Evolutionary conservation across 1,140 invertebrate genomes (phyloP).

Genomic region (Chironomus striatipennis): DNA sequence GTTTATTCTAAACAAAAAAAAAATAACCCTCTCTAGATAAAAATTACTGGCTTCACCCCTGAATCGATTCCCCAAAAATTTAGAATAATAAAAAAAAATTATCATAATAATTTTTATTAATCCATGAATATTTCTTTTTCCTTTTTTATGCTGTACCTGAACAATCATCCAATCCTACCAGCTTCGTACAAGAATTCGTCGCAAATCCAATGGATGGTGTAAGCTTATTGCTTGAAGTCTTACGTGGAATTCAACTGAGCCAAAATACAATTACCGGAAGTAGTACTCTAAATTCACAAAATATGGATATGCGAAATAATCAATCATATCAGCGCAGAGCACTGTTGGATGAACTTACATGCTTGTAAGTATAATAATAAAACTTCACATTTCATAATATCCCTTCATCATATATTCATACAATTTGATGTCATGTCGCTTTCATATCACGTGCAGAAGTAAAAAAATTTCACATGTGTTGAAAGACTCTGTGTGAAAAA

Average conservation of each 20-base stretch:
- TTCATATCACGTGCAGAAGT: too few relatives aligned
- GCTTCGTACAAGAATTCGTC: conserved; percentile 85
- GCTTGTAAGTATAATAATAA: conserved; percentile 47
- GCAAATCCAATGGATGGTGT: conserved; percentile 75
- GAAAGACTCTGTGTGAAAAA: too few relatives aligned
- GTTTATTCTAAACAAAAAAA: too few relatives aligned
- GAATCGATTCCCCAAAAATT: too few relatives aligned
- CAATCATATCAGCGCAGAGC: conserved; percentile 55
- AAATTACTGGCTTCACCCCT: too few relatives aligned
- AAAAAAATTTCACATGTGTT: too few relatives aligned
- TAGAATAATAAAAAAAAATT: too few relatives aligned
- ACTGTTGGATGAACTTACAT: conserved; percentile 78
- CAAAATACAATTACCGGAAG: conserved; percentile 45
- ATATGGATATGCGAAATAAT: conserved; percentile 41
- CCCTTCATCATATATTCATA: too few relatives aligned
- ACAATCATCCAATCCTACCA: background rate
- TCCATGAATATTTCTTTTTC: background rate
- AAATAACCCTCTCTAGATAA: too few relatives aligned
- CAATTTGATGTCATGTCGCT: too few relatives aligned
- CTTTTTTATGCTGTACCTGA: background rate
- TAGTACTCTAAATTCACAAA: conserved; percentile 37
- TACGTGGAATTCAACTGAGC: conserved; percentile 73
- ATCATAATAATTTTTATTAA: too few relatives aligned
- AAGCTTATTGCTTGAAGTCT: conserved; percentile 64
- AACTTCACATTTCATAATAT: conserved; percentile 25